These are phyloP conservation scores for Pogona vitticeps DNA, from an alignment of 2,113 vertebrate species.

Conservation along the genomic window DNA sequence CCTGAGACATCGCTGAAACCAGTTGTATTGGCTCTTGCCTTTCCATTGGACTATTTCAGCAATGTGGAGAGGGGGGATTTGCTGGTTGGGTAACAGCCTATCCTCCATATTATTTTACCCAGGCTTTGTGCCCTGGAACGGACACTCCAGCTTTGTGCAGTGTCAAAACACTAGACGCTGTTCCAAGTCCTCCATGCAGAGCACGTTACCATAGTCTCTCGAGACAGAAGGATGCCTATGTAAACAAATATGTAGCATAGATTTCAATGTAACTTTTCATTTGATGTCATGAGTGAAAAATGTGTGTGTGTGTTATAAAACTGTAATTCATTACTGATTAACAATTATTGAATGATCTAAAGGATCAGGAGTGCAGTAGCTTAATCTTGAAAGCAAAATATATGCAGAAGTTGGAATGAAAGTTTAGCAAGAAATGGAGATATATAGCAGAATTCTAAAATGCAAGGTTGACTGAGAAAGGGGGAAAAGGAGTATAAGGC, in stretches of 20 bases:
- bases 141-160: too few relatives aligned
- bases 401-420: conserved; percentile 51
- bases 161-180: too few relatives aligned
- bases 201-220: too few relatives aligned
- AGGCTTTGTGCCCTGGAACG: too few relatives aligned
- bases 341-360: neutral
- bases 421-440: conserved; percentile 56
- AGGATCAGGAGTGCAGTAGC: conserved; percentile 10
- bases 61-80: too few relatives aligned
- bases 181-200: too few relatives aligned
- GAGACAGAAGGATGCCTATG: too few relatives aligned
- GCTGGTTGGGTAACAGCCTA: too few relatives aligned
- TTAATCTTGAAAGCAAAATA: conserved; percentile 56
- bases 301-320: conserved; percentile 42
- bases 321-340: conserved; percentile 25
- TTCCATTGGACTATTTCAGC: too few relatives aligned
- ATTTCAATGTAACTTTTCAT: neutral
- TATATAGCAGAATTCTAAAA: neutral
- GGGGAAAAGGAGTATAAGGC: conserved; percentile 67
- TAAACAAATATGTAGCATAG: neutral
- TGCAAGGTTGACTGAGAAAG: conserved; percentile 5
- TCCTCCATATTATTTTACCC: too few relatives aligned
- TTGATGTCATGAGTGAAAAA: conserved; percentile 54
- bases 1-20: too few relatives aligned
- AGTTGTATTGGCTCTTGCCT: too few relatives aligned